These are phyloP conservation scores for Deroplatys truncata DNA, from an alignment of 2,888 invertebrate genomes.

Conservation along the genomic window DNA sequence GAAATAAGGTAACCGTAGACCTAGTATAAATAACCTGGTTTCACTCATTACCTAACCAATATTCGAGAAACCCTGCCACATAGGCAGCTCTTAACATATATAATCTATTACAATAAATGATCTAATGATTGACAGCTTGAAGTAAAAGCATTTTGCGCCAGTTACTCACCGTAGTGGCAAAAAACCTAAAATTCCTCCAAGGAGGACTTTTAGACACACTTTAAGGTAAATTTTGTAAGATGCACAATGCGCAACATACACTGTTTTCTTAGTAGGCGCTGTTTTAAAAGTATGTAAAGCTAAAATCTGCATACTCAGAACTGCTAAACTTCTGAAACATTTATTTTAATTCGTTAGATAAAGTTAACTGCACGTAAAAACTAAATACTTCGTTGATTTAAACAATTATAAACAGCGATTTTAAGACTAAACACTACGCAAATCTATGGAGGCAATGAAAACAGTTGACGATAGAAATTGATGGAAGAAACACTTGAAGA, in stretches of 20 bases:
- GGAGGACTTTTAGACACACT: not conserved
- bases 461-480: not conserved
- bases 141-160: not conserved
- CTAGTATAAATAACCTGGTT: not conserved
- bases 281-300: not conserved
- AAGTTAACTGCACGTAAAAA: not conserved
- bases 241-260: not conserved
- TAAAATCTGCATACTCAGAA: not conserved
- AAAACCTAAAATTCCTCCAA: not conserved
- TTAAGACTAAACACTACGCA: not conserved
- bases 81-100: not conserved
- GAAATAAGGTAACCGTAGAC: not conserved
- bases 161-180: not conserved
- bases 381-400: not conserved
- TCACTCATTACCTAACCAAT: not conserved
- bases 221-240: not conserved
- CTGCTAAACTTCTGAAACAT: not conserved
- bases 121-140: not conserved
- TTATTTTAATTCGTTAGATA: not conserved
- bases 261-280: not conserved
- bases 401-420: not conserved
- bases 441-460: not conserved
- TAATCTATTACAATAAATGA: not conserved
- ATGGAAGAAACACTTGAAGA: no score
- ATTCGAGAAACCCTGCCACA: not conserved